A percentile compares a stretch with the other conserved stretches of the same genome.
Conservation (phyloP, 2,797 vertebrate species). For the Eptatretus atami region DNA sequence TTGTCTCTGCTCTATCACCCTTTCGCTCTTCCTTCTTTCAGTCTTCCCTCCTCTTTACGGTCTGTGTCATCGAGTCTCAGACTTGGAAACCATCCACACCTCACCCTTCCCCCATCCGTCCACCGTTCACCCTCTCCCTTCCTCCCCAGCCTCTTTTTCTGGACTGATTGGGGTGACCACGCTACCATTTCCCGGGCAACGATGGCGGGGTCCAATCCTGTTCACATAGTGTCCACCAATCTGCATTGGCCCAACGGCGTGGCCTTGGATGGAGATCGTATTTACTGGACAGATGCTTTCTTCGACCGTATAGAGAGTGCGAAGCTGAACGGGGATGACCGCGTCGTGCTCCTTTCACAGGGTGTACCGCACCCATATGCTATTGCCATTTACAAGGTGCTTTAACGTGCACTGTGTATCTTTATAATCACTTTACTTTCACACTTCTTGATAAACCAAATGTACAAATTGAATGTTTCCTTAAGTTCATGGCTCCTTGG, state of each 20-base stretch:
- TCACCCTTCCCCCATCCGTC: too few relatives aligned
- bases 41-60: too few relatives aligned
- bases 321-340: conserved; percentile 31
- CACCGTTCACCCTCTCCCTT: not conserved
- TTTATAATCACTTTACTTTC: too few relatives aligned
- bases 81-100: too few relatives aligned
- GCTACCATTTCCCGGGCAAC: conserved; percentile 51
- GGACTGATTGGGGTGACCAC: conserved; percentile 87
- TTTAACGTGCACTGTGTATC: not conserved
- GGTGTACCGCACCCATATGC: conserved; percentile 68
- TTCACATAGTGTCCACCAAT: conserved; percentile 36
- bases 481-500: not conserved
- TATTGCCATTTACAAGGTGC: conserved; percentile 76
- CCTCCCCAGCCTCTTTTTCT: conserved; percentile 56
- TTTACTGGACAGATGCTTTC: conserved; percentile 91
- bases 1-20: too few relatives aligned
- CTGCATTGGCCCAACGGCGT: conserved; percentile 90
- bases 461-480: too few relatives aligned
- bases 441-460: too few relatives aligned
- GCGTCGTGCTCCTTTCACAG: conserved; percentile 46
- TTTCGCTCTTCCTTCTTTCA: too few relatives aligned
- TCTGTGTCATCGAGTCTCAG: too few relatives aligned
- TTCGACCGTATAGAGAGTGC: conserved; percentile 74
- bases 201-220: conserved; percentile 49
- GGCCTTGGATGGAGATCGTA: conserved; percentile 47